These are phyloP conservation scores for Remorina albescens DNA, from an alignment of 2,797 vertebrate genomes.

Conservation along the genomic window DNA sequence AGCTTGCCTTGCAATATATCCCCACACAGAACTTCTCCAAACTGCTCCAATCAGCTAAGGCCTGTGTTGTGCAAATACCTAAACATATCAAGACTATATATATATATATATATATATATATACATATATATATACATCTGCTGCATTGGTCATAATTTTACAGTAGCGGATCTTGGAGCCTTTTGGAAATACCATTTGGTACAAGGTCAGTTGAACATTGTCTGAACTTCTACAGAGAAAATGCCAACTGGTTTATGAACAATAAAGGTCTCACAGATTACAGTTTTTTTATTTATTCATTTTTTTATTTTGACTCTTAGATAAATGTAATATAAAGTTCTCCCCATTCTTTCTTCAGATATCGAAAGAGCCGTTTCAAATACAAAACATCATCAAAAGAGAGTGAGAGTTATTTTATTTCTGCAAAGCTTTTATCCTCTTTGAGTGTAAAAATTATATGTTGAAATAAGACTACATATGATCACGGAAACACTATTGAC, in stretches of 20 bases:
- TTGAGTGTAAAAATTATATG: conserved; percentile 23
- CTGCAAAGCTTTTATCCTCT: conserved; percentile 38
- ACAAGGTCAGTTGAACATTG: conserved; percentile 1
- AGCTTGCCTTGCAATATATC: conserved; percentile 75
- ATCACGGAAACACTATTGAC: conserved; percentile 24
- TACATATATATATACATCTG: conserved; percentile 13
- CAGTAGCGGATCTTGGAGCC: not conserved
- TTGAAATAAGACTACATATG: conserved; percentile 11
- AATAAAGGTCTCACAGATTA: not conserved
- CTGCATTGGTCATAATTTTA: conserved; percentile 2
- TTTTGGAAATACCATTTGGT: conserved; percentile 22
- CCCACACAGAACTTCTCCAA: conserved; percentile 30
- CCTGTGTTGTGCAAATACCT: conserved; percentile 12
- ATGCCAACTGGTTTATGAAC: not conserved
- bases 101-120: not conserved
- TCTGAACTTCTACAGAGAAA: conserved; percentile 9
- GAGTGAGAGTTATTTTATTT: conserved; percentile 29
- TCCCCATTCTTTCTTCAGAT: conserved; percentile 25
- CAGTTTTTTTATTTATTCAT: not conserved
- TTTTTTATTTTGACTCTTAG: not conserved
- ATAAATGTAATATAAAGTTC: not conserved
- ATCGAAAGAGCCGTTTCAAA: conserved; percentile 54
- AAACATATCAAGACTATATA: too few relatives aligned
- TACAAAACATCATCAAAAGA: conserved; percentile 8
- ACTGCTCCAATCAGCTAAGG: conserved; percentile 18